Conservation (phyloP, 2,888 invertebrate genomes). For the Oscheius sp. region DNA sequence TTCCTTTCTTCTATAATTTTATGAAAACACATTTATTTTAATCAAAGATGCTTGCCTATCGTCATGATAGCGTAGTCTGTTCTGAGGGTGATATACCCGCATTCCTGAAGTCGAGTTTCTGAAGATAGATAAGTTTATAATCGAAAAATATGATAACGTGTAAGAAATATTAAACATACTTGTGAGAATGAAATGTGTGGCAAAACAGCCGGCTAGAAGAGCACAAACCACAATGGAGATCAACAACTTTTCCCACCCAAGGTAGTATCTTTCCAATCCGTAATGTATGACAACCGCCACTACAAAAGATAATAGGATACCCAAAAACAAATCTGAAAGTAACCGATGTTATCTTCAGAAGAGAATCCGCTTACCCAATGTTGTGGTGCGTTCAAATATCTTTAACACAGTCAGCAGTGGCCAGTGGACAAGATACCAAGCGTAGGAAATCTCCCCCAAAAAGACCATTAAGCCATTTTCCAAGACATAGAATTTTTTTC, state of each 20-base stretch:
- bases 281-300: background rate
- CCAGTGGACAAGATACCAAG: constrained; percentile 23
- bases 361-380: background rate
- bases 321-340: background rate
- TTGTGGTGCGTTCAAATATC: background rate
- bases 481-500: background rate
- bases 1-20: too few relatives aligned
- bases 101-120: too few relatives aligned
- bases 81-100: too few relatives aligned
- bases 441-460: constrained; percentile 20
- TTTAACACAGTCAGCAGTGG: background rate
- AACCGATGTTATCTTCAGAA: background rate
- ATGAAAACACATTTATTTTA: too few relatives aligned
- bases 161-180: too few relatives aligned
- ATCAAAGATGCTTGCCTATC: too few relatives aligned
- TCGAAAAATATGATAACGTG: too few relatives aligned
- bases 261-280: background rate
- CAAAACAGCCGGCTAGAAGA: too few relatives aligned
- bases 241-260: background rate
- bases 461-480: background rate
- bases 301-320: background rate
- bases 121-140: too few relatives aligned
- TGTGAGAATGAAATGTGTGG: too few relatives aligned
- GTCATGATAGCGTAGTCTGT: too few relatives aligned
- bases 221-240: background rate